Percentiles rank a stretch among this genome's conserved stretches.
Evolutionary conservation across 2,888 invertebrate genomes (phyloP).

Genomic region (Malacosoma neustria): DNA sequence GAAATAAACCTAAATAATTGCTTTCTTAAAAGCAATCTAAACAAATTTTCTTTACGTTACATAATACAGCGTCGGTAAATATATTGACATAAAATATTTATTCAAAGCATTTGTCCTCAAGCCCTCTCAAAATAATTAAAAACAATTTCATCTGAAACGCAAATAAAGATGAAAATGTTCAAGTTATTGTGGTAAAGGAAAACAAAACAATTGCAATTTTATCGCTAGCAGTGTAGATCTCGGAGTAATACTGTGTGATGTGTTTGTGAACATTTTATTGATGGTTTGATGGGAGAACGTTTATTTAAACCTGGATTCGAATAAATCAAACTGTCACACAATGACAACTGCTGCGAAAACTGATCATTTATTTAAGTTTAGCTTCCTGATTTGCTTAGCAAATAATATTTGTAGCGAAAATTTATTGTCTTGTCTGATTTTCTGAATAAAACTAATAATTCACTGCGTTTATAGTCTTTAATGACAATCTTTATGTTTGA

Average conservation of each 20-base stretch:
- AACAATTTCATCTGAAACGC: not conserved
- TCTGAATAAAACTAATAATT: too few species aligned
- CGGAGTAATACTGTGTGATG: constrained; percentile 31
- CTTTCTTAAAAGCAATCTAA: too few species aligned
- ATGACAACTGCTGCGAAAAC: constrained; percentile 41
- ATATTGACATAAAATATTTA: constrained; percentile 1
- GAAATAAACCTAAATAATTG: too few species aligned
- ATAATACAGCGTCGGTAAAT: constrained; percentile 14
- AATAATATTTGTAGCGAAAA: too few species aligned
- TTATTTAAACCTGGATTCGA: constrained; percentile 43
- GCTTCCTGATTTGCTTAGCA: constrained; percentile 8
- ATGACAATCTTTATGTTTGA: too few species aligned
- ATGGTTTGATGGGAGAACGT: constrained; percentile 38
- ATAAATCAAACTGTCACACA: constrained; percentile 36
- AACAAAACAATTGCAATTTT: not conserved
- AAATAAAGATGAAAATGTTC: not conserved
- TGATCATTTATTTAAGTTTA: constrained; percentile 38
- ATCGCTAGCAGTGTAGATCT: not conserved
- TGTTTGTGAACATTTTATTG: constrained; percentile 48
- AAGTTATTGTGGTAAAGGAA: not conserved
- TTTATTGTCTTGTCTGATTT: too few species aligned
- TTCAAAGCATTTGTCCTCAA: not conserved
- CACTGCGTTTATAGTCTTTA: too few species aligned
- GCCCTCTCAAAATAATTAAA: constrained; percentile 1
- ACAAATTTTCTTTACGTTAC: too few species aligned